phyloP scores from a whole-genome alignment of 2,113 vertebrate genomes.

The Heptranchias perlo region DNA sequence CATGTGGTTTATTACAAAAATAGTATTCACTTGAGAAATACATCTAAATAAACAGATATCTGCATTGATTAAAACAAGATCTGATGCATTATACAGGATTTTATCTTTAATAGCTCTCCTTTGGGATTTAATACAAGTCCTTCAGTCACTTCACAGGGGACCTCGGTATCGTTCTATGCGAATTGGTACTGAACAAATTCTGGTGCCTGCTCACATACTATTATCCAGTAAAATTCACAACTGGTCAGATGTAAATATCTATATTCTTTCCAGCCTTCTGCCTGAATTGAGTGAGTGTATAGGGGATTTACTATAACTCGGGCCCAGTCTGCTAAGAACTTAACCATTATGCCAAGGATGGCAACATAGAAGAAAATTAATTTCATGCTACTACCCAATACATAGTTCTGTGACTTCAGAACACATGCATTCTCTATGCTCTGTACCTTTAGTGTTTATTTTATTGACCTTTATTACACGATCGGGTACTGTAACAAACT shows the following conservation, averaged over 20 bases:
- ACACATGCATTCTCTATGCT: neutral
- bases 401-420: neutral
- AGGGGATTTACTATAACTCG: neutral
- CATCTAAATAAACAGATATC: neutral
- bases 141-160: neutral
- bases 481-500: neutral
- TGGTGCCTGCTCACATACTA: neutral
- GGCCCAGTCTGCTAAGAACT: neutral
- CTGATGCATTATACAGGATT: neutral
- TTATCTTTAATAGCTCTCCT: neutral
- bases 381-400: neutral
- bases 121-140: neutral
- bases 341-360: neutral
- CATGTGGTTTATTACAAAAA: neutral
- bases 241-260: conserved; percentile 23
- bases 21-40: neutral
- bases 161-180: neutral
- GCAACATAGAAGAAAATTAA: neutral
- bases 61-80: neutral
- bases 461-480: neutral
- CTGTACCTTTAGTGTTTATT: neutral
- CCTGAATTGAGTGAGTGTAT: neutral
- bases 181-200: neutral
- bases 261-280: neutral
- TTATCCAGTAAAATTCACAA: neutral